Evolutionary conservation across 1,140 invertebrate species (phyloP).

Genomic region (Eubasilissa regina): DNA sequence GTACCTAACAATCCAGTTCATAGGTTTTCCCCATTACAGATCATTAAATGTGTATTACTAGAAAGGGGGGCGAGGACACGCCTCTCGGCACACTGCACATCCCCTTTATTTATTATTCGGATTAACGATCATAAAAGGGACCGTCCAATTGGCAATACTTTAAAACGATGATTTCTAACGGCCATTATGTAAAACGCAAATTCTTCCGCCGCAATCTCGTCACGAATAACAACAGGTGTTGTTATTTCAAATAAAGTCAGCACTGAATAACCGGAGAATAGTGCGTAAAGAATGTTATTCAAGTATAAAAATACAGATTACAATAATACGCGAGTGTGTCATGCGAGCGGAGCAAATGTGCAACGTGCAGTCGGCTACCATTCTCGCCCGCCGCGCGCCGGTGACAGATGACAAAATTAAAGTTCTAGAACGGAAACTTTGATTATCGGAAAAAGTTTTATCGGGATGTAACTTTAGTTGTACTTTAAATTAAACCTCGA

Average conservation of each 20-base stretch:
- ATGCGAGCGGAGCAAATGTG: no score
- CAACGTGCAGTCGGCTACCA: background rate
- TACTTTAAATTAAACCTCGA: background rate
- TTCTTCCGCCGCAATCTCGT: background rate
- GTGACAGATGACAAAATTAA: conserved; percentile 12
- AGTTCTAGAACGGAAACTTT: conserved; percentile 21
- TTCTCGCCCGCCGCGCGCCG: background rate
- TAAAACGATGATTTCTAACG: background rate
- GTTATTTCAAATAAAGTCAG: background rate
- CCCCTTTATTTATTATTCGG: background rate
- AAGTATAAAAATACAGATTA: no score
- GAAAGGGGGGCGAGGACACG: background rate
- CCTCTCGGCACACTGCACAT: conserved; percentile 1
- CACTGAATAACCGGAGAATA: background rate
- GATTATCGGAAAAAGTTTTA: conserved; percentile 8
- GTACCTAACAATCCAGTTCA: no score
- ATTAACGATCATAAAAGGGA: background rate
- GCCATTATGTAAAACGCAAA: conserved; percentile 4
- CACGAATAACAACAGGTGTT: conserved; percentile 19
- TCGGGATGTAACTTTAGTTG: no score
- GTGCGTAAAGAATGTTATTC: background rate
- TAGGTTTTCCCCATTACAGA: conserved; percentile 9
- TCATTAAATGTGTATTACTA: background rate
- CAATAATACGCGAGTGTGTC: no score
- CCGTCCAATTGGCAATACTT: background rate